Conservation (phyloP, 2,797 vertebrate species). For the Eulemur coronatus region DNA sequence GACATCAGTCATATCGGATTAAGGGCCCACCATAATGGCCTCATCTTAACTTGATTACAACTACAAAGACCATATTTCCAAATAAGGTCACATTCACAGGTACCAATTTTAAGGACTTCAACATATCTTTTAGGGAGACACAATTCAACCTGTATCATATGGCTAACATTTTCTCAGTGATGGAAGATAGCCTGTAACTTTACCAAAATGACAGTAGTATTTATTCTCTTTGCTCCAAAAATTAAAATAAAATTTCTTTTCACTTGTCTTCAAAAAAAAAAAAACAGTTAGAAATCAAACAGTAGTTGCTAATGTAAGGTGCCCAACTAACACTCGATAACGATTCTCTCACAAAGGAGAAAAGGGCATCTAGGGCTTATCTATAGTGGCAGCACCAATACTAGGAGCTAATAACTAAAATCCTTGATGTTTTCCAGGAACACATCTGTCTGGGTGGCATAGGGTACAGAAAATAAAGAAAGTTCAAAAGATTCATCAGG, state of each 20-base stretch:
- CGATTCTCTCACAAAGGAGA: background rate
- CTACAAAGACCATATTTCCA: background rate
- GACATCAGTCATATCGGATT: background rate
- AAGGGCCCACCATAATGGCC: background rate
- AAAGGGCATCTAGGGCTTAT: background rate
- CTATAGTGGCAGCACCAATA: background rate
- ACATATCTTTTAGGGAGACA: background rate
- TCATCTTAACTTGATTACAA: background rate
- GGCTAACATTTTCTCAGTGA: background rate
- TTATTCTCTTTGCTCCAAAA: background rate
- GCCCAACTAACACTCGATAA: background rate
- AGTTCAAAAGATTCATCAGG: background rate
- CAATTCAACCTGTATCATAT: background rate
- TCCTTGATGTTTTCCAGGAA: background rate
- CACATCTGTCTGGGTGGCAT: background rate
- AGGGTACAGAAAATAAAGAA: constrained; percentile 30
- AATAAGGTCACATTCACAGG: background rate
- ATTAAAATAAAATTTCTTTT: background rate
- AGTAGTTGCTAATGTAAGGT: background rate
- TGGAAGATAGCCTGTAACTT: background rate
- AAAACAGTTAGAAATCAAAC: background rate
- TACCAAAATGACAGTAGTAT: background rate
- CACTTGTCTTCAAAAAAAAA: background rate
- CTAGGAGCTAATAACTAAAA: background rate
- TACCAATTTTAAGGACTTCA: background rate